Evolutionary conservation across 1,140 invertebrate species (phyloP).

Genomic region (Colletes gigas): DNA sequence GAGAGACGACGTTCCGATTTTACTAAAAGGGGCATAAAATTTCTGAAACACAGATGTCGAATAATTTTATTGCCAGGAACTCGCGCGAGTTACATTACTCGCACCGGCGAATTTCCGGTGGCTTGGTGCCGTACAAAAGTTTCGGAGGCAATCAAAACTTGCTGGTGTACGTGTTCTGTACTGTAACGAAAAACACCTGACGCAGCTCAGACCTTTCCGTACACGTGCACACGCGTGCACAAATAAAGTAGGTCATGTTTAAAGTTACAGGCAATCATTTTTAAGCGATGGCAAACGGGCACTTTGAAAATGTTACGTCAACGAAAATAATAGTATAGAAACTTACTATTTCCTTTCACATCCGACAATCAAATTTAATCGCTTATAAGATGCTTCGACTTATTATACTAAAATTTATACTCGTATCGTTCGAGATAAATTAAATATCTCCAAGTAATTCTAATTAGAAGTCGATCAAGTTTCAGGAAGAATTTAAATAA

Average conservation of each 20-base stretch:
- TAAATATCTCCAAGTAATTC: too few species aligned
- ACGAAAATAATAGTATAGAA: not conserved
- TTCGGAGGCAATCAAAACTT: slow-evolving; percentile 26
- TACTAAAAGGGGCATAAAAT: not conserved
- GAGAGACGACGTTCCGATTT: not conserved
- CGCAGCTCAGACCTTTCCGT: not conserved
- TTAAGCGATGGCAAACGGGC: not conserved
- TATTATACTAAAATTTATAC: too few species aligned
- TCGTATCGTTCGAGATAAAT: too few species aligned
- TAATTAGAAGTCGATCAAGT: too few species aligned
- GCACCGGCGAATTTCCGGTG: not conserved
- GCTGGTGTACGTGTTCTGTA: not conserved
- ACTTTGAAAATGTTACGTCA: not conserved
- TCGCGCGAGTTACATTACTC: slow-evolving; percentile 13
- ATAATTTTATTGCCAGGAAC: slow-evolving; percentile 12
- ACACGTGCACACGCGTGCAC: not conserved
- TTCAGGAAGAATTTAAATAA: too few species aligned
- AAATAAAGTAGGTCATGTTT: not conserved
- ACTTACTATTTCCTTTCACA: not conserved
- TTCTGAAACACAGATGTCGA: not conserved
- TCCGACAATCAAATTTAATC: not conserved
- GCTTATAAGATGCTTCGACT: not conserved
- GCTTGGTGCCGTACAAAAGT: not conserved
- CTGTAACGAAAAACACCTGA: not conserved
- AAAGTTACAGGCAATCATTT: not conserved